These are phyloP conservation scores for Dexiosoma caninum DNA, from an alignment of 2,888 invertebrate species.

Conservation along the genomic window DNA sequence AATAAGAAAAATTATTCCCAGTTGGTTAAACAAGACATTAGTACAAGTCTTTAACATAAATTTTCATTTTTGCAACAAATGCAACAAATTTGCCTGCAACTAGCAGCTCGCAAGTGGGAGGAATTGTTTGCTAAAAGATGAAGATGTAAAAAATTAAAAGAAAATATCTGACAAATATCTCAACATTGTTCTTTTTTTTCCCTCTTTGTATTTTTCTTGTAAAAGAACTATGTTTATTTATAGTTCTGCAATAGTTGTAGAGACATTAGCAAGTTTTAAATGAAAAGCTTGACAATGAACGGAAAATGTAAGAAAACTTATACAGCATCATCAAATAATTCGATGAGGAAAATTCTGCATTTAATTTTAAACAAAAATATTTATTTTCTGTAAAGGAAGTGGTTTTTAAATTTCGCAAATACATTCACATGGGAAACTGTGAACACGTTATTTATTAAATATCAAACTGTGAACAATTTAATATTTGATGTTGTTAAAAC, in stretches of 20 bases:
- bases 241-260: background rate
- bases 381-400: too few relatives aligned
- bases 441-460: too few relatives aligned
- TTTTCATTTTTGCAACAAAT: conserved; percentile 15
- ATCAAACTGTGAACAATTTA: too few relatives aligned
- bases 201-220: too few relatives aligned
- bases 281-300: background rate
- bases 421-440: too few relatives aligned
- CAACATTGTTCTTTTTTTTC: background rate
- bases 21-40: conserved; percentile 45
- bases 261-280: conserved; percentile 20
- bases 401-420: too few relatives aligned
- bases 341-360: too few relatives aligned
- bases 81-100: conserved; percentile 9
- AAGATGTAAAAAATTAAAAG: background rate
- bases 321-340: too few relatives aligned
- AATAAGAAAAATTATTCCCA: conserved; percentile 52
- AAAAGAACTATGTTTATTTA: background rate
- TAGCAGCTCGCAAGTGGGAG: background rate
- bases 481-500: too few relatives aligned
- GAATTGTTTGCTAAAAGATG: background rate
- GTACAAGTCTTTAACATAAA: conserved; percentile 33
- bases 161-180: background rate
- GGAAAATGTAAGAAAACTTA: background rate
- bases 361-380: too few relatives aligned